Evolutionary conservation across 2,113 vertebrate genomes (phyloP).

Genomic region (Empidonax alnorum): DNA sequence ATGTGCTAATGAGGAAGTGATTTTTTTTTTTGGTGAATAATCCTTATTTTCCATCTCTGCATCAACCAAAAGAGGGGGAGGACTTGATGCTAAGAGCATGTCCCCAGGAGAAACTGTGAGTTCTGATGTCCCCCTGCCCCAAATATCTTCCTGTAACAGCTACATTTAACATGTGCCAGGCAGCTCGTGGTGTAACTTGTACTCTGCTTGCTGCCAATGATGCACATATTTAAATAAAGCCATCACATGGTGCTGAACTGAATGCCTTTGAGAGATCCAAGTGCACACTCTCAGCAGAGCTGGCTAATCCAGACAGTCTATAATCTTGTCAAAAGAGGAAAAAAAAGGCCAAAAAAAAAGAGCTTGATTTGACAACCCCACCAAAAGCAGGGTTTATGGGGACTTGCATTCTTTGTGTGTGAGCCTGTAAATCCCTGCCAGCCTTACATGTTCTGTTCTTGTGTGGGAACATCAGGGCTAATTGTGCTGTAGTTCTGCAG

Average conservation of each 20-base stretch:
- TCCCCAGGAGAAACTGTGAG: not conserved
- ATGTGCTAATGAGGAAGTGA: not conserved
- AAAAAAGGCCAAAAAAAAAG: not conserved
- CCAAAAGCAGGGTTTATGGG: not conserved
- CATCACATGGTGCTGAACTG: not conserved
- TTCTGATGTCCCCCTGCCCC: not conserved
- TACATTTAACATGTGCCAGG: not conserved
- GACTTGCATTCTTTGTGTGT: not conserved
- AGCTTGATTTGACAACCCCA: not conserved
- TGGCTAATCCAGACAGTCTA: not conserved
- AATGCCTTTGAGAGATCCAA: not conserved
- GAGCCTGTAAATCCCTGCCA: not conserved
- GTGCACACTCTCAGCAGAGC: not conserved
- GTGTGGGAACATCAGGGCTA: not conserved
- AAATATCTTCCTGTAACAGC: not conserved
- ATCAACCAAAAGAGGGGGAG: not conserved
- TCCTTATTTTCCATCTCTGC: not conserved
- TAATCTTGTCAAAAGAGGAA: not conserved
- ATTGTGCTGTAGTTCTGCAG: not conserved
- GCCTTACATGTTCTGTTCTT: not conserved
- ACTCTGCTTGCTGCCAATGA: not conserved
- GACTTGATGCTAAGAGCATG: not conserved
- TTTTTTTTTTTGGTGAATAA: not conserved
- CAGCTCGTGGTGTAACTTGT: not conserved
- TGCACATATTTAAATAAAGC: not conserved